phyloP scores from a whole-genome alignment of 2,888 invertebrate species.

The Cephus nigrinus region DNA sequence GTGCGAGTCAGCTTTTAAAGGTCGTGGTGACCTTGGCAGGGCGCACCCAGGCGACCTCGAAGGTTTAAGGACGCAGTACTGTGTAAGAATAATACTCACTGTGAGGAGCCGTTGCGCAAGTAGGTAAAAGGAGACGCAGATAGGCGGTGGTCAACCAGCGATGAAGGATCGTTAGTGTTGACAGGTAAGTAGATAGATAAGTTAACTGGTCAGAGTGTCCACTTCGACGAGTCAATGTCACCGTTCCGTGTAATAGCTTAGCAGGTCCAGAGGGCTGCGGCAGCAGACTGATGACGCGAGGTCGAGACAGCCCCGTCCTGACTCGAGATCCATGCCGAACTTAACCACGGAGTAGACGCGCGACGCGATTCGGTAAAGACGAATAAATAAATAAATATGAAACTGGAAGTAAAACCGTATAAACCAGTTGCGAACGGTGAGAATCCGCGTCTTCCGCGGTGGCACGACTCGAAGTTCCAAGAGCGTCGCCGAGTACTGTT shows the following conservation, averaged over 20 bases:
- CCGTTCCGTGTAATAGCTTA: not conserved
- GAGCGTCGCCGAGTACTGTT: not conserved
- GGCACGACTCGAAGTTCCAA: not conserved
- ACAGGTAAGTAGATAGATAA: not conserved
- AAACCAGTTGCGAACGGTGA: not conserved
- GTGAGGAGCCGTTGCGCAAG: not conserved
- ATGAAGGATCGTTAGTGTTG: not conserved
- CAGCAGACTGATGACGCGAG: not conserved
- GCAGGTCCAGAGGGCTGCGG: not conserved
- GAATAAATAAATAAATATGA: not conserved
- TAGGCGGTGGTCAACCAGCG: not conserved
- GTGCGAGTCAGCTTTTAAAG: constrained; percentile 33
- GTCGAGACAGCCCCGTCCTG: too few relatives aligned
- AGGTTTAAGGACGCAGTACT: not conserved
- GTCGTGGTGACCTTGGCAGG: constrained; percentile 33
- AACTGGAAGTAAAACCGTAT: not conserved
- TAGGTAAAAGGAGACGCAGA: not conserved
- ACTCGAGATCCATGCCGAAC: not conserved
- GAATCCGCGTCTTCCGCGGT: not conserved
- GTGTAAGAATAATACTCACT: not conserved
- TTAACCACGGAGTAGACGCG: not conserved
- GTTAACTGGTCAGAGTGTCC: not conserved
- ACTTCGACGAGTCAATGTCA: not conserved
- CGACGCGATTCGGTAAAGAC: not conserved
- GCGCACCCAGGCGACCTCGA: not conserved